Conservation (phyloP, 2,888 invertebrate species). For the Zeuzera pyrina region DNA sequence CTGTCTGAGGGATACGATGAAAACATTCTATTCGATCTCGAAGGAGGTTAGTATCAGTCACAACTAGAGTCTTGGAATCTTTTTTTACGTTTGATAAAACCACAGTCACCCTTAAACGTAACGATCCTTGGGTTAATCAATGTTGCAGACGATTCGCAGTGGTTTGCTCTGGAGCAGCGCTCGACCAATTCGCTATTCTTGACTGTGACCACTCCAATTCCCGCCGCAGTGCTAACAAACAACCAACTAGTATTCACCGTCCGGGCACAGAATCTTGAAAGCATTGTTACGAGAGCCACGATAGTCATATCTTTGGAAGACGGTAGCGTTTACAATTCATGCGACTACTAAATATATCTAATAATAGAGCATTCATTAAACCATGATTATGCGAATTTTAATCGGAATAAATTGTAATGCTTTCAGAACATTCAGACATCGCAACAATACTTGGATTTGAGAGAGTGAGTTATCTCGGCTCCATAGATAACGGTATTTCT, state of each 20-base stretch:
- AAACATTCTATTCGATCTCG: conserved; percentile 20
- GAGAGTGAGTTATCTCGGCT: conserved; percentile 17
- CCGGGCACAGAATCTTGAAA: conserved; percentile 17
- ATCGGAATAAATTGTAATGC: too few species aligned
- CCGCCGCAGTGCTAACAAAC: conserved; percentile 21
- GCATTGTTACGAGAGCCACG: conserved; percentile 16
- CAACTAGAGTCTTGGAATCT: background rate
- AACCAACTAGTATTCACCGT: conserved; percentile 22
- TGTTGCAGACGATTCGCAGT: conserved; percentile 22
- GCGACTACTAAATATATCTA: too few species aligned
- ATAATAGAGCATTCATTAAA: too few species aligned
- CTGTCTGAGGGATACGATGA: conserved; percentile 22
- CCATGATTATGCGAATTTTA: too few species aligned
- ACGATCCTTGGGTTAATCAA: background rate
- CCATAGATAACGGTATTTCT: conserved; percentile 15
- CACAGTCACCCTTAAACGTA: too few species aligned
- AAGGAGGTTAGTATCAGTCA: conserved; percentile 21
- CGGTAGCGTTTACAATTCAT: too few species aligned
- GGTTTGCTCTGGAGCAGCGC: conserved; percentile 17
- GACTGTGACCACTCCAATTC: conserved; percentile 14
- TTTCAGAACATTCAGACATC: background rate
- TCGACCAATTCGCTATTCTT: background rate
- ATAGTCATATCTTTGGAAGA: conserved; percentile 18
- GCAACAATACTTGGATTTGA: conserved; percentile 13
- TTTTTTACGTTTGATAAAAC: background rate